Conservation (phyloP, 2,888 invertebrate genomes). For the Lithophane semibrunnea region DNA sequence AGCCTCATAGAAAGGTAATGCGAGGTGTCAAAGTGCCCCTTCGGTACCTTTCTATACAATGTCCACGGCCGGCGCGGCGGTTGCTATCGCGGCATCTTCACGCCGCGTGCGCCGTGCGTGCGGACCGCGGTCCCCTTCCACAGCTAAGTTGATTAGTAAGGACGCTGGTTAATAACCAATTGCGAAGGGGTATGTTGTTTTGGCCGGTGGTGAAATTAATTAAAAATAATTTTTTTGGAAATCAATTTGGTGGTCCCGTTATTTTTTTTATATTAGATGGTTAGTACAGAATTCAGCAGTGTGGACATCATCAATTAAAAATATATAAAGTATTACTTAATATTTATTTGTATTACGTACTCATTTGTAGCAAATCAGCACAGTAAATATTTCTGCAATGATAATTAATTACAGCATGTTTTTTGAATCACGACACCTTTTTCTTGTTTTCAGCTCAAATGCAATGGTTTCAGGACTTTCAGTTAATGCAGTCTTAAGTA, state of each 20-base stretch:
- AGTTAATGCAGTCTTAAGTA: background rate
- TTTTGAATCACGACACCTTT: background rate
- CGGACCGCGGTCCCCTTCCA: conserved; percentile 71
- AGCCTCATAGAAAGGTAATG: too few species aligned
- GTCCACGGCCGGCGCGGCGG: conserved; percentile 32
- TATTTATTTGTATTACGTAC: background rate
- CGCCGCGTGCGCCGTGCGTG: conserved; percentile 77
- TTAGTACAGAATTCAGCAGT: background rate
- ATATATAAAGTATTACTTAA: too few species aligned
- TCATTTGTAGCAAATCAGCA: background rate
- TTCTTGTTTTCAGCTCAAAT: background rate
- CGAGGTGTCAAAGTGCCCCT: too few species aligned
- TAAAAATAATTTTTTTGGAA: conserved; percentile 27
- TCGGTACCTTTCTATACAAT: background rate
- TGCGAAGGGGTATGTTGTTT: conserved; percentile 52
- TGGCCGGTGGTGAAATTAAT: conserved; percentile 51
- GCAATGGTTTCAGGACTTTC: background rate
- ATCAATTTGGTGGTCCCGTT: conserved; percentile 15
- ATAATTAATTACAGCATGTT: background rate
- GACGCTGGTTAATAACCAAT: conserved; percentile 71
- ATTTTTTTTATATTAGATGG: background rate
- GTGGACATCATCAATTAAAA: background rate
- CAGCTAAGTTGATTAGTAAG: conserved; percentile 71
- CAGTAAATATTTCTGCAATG: background rate
- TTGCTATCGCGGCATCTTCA: conserved; percentile 86